Conservation (phyloP, 2,888 invertebrate genomes). For the Arge pagana region DNA sequence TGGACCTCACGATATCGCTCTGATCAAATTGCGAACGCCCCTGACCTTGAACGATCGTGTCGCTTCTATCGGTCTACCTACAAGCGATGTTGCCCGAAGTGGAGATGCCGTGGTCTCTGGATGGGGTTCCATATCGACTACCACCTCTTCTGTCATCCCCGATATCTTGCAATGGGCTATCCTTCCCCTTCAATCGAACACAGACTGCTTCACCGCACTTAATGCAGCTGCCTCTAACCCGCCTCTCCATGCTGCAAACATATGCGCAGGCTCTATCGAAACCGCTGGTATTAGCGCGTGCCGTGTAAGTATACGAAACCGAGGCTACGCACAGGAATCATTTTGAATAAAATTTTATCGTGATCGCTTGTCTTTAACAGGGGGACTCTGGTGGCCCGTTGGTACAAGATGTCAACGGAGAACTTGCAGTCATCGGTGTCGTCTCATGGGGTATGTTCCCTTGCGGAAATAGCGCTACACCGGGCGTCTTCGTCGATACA, state of each 20-base stretch:
- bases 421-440: slow-evolving; percentile 68
- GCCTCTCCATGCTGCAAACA: slow-evolving; percentile 39
- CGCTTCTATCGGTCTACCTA: slow-evolving; percentile 52
- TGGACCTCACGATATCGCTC: slow-evolving; percentile 61
- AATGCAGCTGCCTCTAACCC: slow-evolving; percentile 34
- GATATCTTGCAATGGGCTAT: slow-evolving; percentile 44
- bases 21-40: slow-evolving; percentile 54
- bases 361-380: slow-evolving; percentile 48
- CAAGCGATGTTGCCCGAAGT: slow-evolving; percentile 33
- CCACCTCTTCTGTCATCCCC: slow-evolving; percentile 37
- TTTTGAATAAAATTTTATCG: no score
- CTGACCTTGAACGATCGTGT: slow-evolving; percentile 48
- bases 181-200: slow-evolving; percentile 43
- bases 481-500: slow-evolving; percentile 57
- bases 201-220: slow-evolving; percentile 37
- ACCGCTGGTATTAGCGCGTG: slow-evolving; percentile 36
- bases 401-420: slow-evolving; percentile 61
- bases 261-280: slow-evolving; percentile 43
- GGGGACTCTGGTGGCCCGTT: slow-evolving; percentile 64
- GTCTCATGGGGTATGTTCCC: slow-evolving; percentile 61
- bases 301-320: slow-evolving; percentile 36
- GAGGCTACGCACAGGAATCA: slow-evolving; percentile 6
- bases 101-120: slow-evolving; percentile 56
- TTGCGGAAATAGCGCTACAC: slow-evolving; percentile 55
- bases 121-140: slow-evolving; percentile 58